A percentile compares a stretch with the other conserved stretches of the same genome.
Evolutionary conservation across 1,140 invertebrate genomes (phyloP).

Genomic region (Palaemon carinicauda): DNA sequence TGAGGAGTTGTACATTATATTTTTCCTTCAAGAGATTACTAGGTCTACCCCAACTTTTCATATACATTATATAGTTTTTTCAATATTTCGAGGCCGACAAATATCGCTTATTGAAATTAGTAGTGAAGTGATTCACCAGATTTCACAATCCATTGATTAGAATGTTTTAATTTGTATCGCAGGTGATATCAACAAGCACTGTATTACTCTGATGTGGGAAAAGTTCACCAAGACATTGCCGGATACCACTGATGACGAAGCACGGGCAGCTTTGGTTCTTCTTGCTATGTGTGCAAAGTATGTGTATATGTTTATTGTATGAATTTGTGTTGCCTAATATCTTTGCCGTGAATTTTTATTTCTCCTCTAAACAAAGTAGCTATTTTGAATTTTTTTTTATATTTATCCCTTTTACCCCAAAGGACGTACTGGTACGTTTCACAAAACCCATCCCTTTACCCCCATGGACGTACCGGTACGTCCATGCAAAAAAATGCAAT

Average conservation of each 20-base stretch:
- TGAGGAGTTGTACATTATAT: too few species aligned
- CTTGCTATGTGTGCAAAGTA: constrained; percentile 77
- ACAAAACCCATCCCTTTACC: too few species aligned
- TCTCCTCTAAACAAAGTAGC: too few species aligned
- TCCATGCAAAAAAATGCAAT: too few species aligned
- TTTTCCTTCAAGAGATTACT: background rate
- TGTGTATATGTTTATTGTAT: constrained; percentile 61
- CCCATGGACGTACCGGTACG: too few species aligned
- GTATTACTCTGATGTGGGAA: constrained; percentile 78
- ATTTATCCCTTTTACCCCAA: too few species aligned
- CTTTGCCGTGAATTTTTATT: background rate
- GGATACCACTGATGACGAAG: constrained; percentile 74
- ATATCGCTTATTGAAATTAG: too few species aligned
- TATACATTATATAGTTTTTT: too few species aligned
- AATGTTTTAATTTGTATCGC: background rate
- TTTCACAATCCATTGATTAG: background rate
- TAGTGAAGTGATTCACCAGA: background rate
- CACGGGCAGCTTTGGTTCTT: constrained; percentile 75
- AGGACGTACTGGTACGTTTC: too few species aligned
- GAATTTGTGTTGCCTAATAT: background rate
- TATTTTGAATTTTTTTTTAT: too few species aligned
- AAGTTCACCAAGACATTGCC: constrained; percentile 80
- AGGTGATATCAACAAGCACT: constrained; percentile 70
- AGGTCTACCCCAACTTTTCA: background rate
- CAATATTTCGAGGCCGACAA: too few species aligned